phyloP scores from a whole-genome alignment of 2,888 invertebrate species.

The Diplolepis rosae region DNA sequence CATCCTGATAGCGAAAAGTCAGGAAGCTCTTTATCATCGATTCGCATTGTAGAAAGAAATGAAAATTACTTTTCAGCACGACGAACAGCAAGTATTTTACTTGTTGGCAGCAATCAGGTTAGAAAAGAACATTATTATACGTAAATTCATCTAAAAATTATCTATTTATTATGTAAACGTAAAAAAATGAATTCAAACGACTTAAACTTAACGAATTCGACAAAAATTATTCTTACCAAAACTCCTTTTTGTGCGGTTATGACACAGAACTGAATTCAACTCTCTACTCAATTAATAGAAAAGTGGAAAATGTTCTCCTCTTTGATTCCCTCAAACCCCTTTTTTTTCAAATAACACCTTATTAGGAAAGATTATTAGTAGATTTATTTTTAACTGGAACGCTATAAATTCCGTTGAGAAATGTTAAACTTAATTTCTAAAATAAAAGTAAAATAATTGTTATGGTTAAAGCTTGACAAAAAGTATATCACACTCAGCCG shows the following conservation, averaged over 20 bases:
- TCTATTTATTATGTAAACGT: no score
- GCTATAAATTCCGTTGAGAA: not conserved
- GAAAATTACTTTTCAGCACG: not conserved
- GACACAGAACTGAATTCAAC: not conserved
- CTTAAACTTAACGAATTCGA: no score
- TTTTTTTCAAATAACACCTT: not conserved
- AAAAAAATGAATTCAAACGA: no score
- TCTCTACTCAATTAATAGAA: not conserved
- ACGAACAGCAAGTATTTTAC: constrained; percentile 31
- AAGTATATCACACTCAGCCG: no score
- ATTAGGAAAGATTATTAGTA: not conserved
- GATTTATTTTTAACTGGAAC: not conserved
- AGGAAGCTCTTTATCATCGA: not conserved
- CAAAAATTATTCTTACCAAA: not conserved
- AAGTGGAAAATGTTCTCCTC: not conserved
- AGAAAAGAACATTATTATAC: no score
- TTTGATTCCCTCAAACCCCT: not conserved
- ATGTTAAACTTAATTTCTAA: not conserved
- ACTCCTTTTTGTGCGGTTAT: not conserved
- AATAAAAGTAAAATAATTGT: not conserved
- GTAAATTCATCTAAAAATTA: no score
- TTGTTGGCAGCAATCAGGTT: constrained; percentile 27
- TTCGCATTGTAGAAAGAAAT: not conserved
- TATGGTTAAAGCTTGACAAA: no score
- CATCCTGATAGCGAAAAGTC: not conserved